Evolutionary conservation across 2,888 invertebrate genomes (phyloP).

Genomic region (Caradrina kadenii): DNA sequence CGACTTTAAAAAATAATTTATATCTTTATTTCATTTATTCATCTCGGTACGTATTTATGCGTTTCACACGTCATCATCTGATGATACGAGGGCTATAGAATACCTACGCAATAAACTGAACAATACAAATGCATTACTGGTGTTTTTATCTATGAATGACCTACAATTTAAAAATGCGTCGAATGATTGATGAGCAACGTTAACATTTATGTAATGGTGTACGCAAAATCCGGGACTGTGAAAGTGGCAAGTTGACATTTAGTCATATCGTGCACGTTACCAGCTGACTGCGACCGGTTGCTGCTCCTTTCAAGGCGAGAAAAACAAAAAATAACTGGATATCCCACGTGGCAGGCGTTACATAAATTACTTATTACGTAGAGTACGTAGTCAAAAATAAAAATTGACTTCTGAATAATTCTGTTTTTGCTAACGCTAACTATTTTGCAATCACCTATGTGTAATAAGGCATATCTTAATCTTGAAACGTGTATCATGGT

Average conservation of each 20-base stretch:
- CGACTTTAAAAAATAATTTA: constrained; percentile 12
- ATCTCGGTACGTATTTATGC: constrained; percentile 7
- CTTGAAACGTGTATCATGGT: constrained; percentile 9
- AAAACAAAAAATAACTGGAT: constrained; percentile 46
- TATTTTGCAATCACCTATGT: constrained; percentile 7
- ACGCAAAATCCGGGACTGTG: constrained; percentile 65
- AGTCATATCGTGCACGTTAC: constrained; percentile 50
- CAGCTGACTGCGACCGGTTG: constrained; percentile 57
- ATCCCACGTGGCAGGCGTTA: constrained; percentile 27
- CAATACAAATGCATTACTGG: constrained; percentile 17
- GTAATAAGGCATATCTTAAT: constrained; percentile 1
- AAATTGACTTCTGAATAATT: constrained; percentile 5
- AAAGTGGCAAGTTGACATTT: constrained; percentile 74
- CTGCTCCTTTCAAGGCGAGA: constrained; percentile 59
- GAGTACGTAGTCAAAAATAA: constrained; percentile 25
- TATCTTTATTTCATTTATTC: constrained; percentile 25
- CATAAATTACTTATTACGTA: constrained; percentile 42
- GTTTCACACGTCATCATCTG: constrained; percentile 25
- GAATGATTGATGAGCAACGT: constrained; percentile 37
- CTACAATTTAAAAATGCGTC: constrained; percentile 18
- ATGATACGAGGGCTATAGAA: neutral
- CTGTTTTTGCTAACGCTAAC: neutral
- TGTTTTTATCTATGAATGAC: constrained; percentile 20
- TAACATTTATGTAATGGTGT: constrained; percentile 43
- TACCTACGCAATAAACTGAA: constrained; percentile 7